phyloP scores from a whole-genome alignment of 1,140 invertebrate genomes.

The Ips nitidus region DNA sequence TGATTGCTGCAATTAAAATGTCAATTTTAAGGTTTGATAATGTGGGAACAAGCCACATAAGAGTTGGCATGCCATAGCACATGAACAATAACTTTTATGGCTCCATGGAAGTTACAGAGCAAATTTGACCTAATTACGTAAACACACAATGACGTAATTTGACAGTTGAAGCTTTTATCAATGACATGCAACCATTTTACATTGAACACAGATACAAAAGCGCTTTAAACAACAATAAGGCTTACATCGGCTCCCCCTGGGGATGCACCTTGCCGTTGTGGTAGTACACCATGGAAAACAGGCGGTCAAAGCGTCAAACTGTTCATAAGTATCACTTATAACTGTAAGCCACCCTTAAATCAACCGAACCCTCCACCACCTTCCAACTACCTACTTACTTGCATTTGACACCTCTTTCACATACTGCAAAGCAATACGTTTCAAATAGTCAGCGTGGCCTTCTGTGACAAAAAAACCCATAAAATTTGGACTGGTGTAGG shows the following conservation, averaged over 20 bases:
- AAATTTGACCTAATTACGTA: too few species aligned
- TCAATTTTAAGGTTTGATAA: too few species aligned
- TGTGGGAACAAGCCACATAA: too few species aligned
- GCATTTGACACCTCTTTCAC: slow-evolving; percentile 73
- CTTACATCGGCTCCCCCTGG: slow-evolving; percentile 55
- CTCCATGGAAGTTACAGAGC: too few species aligned
- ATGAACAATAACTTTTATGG: too few species aligned
- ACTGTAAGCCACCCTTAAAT: slow-evolving; percentile 50
- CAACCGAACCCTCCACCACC: neutral
- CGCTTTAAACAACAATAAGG: neutral
- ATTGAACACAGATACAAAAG: neutral
- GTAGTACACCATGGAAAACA: slow-evolving; percentile 70
- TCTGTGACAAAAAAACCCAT: slow-evolving; percentile 85
- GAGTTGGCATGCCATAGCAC: too few species aligned
- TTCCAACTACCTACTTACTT: slow-evolving; percentile 58
- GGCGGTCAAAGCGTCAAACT: slow-evolving; percentile 67
- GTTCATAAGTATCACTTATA: slow-evolving; percentile 66
- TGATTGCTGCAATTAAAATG: slow-evolving; percentile 59
- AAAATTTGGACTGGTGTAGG: slow-evolving; percentile 82
- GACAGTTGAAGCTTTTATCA: too few species aligned
- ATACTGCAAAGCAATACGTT: slow-evolving; percentile 72
- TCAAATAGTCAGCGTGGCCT: slow-evolving; percentile 73
- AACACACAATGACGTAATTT: too few species aligned
- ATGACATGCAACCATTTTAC: too few species aligned
- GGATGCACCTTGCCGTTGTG: slow-evolving; percentile 53